Percentiles rank a stretch among this genome's conserved stretches.
These are phyloP conservation scores for Magallana ariakensis DNA, from an alignment of 1,140 invertebrate genomes.

Conservation along the genomic window DNA sequence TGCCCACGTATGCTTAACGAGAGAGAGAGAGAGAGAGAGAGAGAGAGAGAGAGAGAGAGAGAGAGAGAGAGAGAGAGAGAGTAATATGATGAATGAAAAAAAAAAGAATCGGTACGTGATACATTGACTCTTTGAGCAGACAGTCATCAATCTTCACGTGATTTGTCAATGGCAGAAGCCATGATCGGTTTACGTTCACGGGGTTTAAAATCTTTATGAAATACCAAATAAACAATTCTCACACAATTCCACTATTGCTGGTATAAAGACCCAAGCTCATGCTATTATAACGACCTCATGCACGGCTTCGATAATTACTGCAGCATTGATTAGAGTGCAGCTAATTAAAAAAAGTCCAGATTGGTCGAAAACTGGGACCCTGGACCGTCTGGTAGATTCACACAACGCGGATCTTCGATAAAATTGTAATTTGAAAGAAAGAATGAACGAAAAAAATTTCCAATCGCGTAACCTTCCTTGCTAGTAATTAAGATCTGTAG, in stretches of 20 bases:
- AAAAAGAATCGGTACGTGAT: not conserved
- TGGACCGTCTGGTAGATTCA: not conserved
- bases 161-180: constrained; percentile 20
- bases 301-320: not conserved
- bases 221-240: not conserved
- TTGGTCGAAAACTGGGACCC: not conserved
- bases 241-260: not conserved
- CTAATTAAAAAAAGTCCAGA: not conserved
- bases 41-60: too few relatives aligned
- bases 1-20: too few relatives aligned
- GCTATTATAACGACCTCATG: not conserved
- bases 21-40: too few relatives aligned
- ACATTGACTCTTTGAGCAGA: not conserved
- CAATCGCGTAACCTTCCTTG: too few relatives aligned
- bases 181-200: not conserved
- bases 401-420: too few relatives aligned
- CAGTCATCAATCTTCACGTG: not conserved
- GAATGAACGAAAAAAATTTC: too few relatives aligned
- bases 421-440: too few relatives aligned
- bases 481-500: too few relatives aligned
- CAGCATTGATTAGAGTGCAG: not conserved
- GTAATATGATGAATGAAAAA: too few relatives aligned
- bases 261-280: not conserved
- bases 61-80: too few relatives aligned
- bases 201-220: not conserved